Evolutionary conservation across 1,140 invertebrate genomes (phyloP).

Genomic region (Ceratitis capitata): DNA sequence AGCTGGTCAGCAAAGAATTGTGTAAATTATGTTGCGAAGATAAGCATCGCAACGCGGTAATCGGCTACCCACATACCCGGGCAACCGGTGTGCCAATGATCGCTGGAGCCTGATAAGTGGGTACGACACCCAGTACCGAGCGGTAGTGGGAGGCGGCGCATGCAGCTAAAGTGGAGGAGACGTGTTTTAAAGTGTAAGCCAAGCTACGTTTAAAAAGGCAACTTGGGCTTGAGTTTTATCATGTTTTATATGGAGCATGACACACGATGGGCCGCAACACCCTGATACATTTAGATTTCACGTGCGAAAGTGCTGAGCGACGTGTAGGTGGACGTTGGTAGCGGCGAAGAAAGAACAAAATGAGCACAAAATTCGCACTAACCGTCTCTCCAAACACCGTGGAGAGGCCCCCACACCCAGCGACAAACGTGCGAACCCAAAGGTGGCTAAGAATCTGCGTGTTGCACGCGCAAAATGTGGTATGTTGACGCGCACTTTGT

Average conservation of each 20-base stretch:
- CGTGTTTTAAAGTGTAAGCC: not conserved
- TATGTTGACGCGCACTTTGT: not conserved
- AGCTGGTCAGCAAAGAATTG: constrained; percentile 19
- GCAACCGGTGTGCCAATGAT: not conserved
- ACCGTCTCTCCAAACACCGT: not conserved
- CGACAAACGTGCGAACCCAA: not conserved
- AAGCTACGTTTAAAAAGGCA: not conserved
- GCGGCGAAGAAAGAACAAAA: not conserved
- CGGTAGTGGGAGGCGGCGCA: not conserved
- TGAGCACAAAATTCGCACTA: not conserved
- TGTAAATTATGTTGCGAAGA: constrained; percentile 27
- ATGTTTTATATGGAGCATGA: not conserved
- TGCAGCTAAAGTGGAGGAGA: not conserved
- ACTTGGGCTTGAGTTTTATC: not conserved
- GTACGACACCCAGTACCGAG: not conserved
- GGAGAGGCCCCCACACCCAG: not conserved
- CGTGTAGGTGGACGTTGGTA: not conserved
- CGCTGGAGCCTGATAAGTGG: no score
- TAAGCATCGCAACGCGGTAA: constrained; percentile 4
- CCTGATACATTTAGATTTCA: not conserved
- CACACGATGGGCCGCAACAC: not conserved
- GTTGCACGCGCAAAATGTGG: constrained; percentile 7
- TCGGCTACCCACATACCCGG: constrained; percentile 3
- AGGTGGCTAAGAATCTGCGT: constrained; percentile 1
- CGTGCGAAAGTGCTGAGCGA: not conserved